phyloP scores from a whole-genome alignment of 2,888 invertebrate genomes.

The Cephus pygmeus region DNA sequence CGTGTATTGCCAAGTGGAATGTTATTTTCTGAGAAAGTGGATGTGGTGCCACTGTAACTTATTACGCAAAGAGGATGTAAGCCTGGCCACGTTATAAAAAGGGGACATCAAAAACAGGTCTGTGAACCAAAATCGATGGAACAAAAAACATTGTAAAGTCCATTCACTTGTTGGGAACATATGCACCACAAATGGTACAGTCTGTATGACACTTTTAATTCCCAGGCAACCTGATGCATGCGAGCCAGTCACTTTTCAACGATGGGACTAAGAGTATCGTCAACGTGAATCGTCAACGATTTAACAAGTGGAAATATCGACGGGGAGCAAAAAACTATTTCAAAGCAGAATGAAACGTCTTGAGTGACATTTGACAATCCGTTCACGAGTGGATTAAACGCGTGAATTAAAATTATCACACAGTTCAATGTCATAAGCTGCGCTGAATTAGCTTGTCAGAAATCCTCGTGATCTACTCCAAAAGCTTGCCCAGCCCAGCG shows the following conservation, averaged over 20 bases:
- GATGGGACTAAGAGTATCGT: not conserved
- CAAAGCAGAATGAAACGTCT: not conserved
- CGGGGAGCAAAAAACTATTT: not conserved
- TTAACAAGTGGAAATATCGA: not conserved
- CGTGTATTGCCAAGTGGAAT: not conserved
- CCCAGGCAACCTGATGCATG: conserved; percentile 37
- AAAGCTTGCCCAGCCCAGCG: not conserved
- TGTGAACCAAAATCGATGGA: conserved; percentile 1
- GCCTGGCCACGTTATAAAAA: not conserved
- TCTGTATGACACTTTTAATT: conserved; percentile 18
- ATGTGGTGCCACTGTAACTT: not conserved
- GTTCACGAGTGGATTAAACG: not conserved
- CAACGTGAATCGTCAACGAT: not conserved
- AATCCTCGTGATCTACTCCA: not conserved
- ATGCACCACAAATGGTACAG: conserved; percentile 50
- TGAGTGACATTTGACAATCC: not conserved
- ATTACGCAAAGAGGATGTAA: conserved; percentile 6
- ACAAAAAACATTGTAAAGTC: conserved; percentile 9
- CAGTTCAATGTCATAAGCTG: not conserved
- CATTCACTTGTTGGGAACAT: conserved; percentile 33
- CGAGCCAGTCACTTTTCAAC: conserved; percentile 30
- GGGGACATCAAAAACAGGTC: not conserved
- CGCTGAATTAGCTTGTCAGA: not conserved
- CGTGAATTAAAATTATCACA: not conserved
- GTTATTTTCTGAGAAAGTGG: not conserved